Evolutionary conservation across 1,140 invertebrate genomes (phyloP).

Genomic region (Lordiphosa stackelbergi): DNA sequence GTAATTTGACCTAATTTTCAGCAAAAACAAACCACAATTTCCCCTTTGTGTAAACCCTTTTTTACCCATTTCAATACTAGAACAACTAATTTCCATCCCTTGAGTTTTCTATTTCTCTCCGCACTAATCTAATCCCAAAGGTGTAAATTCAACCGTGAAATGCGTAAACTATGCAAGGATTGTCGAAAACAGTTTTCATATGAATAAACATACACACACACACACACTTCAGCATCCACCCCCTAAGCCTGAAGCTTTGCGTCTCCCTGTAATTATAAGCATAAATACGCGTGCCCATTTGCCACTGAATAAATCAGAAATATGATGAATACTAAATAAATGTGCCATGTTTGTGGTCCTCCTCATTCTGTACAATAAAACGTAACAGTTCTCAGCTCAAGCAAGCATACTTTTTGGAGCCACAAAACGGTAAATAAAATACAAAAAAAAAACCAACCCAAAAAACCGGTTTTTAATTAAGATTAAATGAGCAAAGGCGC

Average conservation of each 20-base stretch:
- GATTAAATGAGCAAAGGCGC: slow-evolving; percentile 68
- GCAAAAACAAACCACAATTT: too few species aligned
- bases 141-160: slow-evolving; percentile 46
- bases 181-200: slow-evolving; percentile 40
- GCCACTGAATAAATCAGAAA: slow-evolving; percentile 73
- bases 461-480: slow-evolving; percentile 76
- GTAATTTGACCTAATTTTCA: too few species aligned
- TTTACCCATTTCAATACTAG: too few species aligned
- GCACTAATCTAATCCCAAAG: slow-evolving; percentile 48
- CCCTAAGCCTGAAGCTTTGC: slow-evolving; percentile 15
- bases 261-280: slow-evolving; percentile 56
- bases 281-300: slow-evolving; percentile 71
- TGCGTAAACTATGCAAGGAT: slow-evolving; percentile 47
- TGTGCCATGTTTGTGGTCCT: slow-evolving; percentile 25
- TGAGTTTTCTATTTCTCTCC: background rate
- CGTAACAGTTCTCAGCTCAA: slow-evolving; percentile 27
- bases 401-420: slow-evolving; percentile 41
- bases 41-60: too few species aligned
- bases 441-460: slow-evolving; percentile 39
- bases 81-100: background rate
- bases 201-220: slow-evolving; percentile 44
- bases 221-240: slow-evolving; percentile 24
- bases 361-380: slow-evolving; percentile 48
- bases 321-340: slow-evolving; percentile 74
- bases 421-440: slow-evolving; percentile 13